Base-by-base conservation (phyloP, 2,797 vertebrate species). In the Bucorvus abyssinicus region DNA sequence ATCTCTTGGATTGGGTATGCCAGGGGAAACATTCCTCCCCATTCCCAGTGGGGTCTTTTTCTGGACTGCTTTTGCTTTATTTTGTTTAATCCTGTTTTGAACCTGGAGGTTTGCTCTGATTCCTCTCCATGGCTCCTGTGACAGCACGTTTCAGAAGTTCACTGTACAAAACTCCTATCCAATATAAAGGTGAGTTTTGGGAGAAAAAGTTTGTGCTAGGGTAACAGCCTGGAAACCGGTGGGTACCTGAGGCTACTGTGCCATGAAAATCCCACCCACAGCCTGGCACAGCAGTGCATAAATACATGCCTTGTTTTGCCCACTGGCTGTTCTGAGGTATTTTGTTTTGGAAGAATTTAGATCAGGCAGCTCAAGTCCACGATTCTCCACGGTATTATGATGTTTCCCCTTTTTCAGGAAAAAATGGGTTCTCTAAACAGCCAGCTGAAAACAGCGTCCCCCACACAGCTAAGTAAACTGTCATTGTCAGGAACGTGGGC, bases 401-500 rank as follows among this genome's bases (percentile, higher is more conserved):
- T 52, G 65, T 87, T 91, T 82, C 73, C 57, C 23, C 30, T 63
- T 97, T 64, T 69, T 81, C 73, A 76, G 77, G 87, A 94, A 86
- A 80, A 67, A 90, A 70, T 10, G 76, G 84, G 59, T 11, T 5
- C 38, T 86, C 45, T 86, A 44, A 49, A 84, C 69, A 86, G 36
- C 12, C 78, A 68, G 57, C 73, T 86, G 95, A 84, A 88, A 90
- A 87, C 87, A 78, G 81, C 14, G 67, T 90, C 27, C 65, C 27
- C 23, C 50, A 5, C 71, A 52, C 71, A 95, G 92, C 84, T 94
- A 94, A 92, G 93, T 93, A 96, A 95, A 94, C 79, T 56, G 32
- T 87, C 83, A 76, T 89, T 85, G 89, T 92, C 77, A 96, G 80
- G 90, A 90, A 94, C 86, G 80, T 19, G 64, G 95, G 64, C 83